These are phyloP conservation scores for Haemorhous mexicanus DNA, from an alignment of 2,113 vertebrate genomes.

Conservation along the genomic window DNA sequence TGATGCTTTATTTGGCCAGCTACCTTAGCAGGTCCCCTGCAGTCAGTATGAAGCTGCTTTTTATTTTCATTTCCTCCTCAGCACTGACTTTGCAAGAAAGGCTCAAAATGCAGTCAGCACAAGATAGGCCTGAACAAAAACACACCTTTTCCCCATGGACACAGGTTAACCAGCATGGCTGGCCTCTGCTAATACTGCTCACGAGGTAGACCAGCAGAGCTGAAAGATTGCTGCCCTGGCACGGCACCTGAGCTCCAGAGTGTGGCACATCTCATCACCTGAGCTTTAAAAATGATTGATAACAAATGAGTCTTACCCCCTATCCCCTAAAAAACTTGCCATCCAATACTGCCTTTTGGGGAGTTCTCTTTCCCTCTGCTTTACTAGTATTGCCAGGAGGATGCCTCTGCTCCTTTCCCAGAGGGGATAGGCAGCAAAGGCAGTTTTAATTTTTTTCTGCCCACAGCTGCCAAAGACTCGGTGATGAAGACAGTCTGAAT, in stretches of 20 bases:
- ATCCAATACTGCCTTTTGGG: not conserved
- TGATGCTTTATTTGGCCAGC: not conserved
- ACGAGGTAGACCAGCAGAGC: not conserved
- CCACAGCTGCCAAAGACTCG: not conserved
- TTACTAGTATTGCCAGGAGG: not conserved
- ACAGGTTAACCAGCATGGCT: not conserved
- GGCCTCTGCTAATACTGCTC: not conserved
- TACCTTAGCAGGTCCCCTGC: not conserved
- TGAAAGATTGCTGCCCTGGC: not conserved
- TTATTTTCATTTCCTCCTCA: not conserved
- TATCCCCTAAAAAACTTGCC: not conserved
- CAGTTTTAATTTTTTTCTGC: not conserved
- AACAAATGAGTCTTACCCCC: not conserved
- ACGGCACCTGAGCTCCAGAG: fast-evolving
- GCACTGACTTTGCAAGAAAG: not conserved
- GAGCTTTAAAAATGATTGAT: not conserved
- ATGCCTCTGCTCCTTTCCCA: not conserved
- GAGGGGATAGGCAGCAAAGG: not conserved
- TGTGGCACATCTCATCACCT: fast-evolving
- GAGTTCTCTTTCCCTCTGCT: not conserved
- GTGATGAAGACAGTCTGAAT: not conserved
- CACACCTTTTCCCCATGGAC: fast-evolving
- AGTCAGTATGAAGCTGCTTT: not conserved
- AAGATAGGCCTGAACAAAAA: not conserved
- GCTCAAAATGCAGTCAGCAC: not conserved